Percentiles rank a stretch among this genome's conserved stretches.
These are phyloP conservation scores for Oreohelix idahoensis DNA, from an alignment of 1,140 invertebrate genomes.

Conservation along the genomic window DNA sequence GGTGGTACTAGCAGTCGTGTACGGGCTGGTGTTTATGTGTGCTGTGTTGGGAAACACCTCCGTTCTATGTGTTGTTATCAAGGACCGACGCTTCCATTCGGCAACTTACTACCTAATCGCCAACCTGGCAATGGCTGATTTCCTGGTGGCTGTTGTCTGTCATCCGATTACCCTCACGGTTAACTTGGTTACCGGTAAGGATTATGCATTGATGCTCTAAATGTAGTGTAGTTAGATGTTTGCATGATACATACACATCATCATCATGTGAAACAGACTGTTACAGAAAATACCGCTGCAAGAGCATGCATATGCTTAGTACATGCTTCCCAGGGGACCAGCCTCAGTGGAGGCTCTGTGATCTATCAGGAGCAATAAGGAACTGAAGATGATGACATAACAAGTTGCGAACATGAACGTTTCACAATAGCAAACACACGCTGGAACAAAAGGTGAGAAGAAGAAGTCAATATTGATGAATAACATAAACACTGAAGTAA, in stretches of 20 bases:
- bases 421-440: too few relatives aligned
- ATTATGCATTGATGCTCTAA: neutral
- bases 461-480: too few relatives aligned
- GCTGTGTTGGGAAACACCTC: slow-evolving; percentile 88
- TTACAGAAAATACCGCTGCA: too few relatives aligned
- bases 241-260: neutral
- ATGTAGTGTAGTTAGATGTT: neutral
- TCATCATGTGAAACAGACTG: too few relatives aligned
- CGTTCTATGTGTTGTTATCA: slow-evolving; percentile 88
- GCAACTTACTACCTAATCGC: slow-evolving; percentile 95
- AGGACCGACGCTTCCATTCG: slow-evolving; percentile 87
- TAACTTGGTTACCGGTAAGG: slow-evolving; percentile 58
- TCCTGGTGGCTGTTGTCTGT: slow-evolving; percentile 90
- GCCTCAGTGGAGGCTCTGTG: too few relatives aligned
- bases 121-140: slow-evolving; percentile 91
- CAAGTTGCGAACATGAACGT: too few relatives aligned
- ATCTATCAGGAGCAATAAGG: too few relatives aligned
- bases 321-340: too few relatives aligned
- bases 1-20: slow-evolving; percentile 44
- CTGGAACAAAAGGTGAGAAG: too few relatives aligned
- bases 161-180: slow-evolving; percentile 85
- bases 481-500: too few relatives aligned
- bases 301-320: too few relatives aligned
- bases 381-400: too few relatives aligned
- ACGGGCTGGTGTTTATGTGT: slow-evolving; percentile 80